Evolutionary conservation across 2,797 vertebrate genomes (phyloP).

Genomic region (Dicrostonyx torquatus): DNA sequence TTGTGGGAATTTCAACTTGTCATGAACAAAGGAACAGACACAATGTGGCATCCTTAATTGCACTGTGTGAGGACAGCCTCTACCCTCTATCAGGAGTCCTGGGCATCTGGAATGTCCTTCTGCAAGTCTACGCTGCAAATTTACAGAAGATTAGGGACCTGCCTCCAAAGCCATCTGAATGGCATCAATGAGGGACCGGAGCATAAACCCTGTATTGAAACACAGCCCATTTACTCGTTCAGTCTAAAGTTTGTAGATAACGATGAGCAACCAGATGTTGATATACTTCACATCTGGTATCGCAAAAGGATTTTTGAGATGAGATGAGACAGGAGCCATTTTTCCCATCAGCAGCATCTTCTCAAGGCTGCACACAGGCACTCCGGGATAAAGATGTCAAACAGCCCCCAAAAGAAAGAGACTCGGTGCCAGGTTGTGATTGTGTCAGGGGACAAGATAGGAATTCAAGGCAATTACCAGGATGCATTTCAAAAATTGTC

Average conservation of each 20-base stretch:
- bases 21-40: neutral
- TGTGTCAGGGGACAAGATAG: neutral
- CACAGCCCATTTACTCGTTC: neutral
- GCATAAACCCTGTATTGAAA: neutral
- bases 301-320: slow-evolving; percentile 2
- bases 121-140: slow-evolving; percentile 37
- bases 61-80: neutral
- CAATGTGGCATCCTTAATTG: neutral
- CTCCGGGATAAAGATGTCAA: neutral
- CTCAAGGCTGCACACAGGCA: neutral
- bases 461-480: neutral
- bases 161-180: neutral
- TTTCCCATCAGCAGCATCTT: neutral
- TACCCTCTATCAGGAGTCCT: neutral
- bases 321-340: neutral
- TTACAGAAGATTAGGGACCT: neutral
- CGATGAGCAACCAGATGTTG: neutral
- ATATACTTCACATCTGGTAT: neutral
- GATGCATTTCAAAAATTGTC: neutral
- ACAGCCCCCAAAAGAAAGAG: neutral
- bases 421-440: neutral
- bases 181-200: neutral
- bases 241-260: neutral
- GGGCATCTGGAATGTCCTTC: slow-evolving; percentile 1
- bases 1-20: slow-evolving; percentile 9